A percentile compares a stretch with the other conserved stretches of the same genome.
These are phyloP conservation scores for Hipparchia semele DNA, from an alignment of 2,888 invertebrate species.

Conservation along the genomic window DNA sequence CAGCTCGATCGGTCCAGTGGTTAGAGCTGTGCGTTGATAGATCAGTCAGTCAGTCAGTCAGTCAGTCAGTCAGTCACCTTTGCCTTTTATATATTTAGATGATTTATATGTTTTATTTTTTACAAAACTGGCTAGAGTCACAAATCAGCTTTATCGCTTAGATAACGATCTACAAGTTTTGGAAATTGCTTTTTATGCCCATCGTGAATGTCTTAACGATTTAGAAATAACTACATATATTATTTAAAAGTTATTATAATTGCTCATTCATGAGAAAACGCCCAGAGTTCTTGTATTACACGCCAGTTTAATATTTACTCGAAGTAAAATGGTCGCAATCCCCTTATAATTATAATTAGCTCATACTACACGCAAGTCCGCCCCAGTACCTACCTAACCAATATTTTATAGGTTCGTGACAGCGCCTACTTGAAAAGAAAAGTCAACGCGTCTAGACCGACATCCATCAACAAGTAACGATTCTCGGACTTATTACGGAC, in stretches of 20 bases:
- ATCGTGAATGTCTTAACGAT: background rate
- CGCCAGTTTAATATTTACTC: constrained; percentile 15
- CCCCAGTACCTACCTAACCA: constrained; percentile 24
- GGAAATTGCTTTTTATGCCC: background rate
- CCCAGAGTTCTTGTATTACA: constrained; percentile 4
- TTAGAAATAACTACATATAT: background rate
- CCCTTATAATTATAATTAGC: constrained; percentile 24
- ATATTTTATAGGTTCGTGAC: constrained; percentile 62
- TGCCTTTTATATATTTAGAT: too few relatives aligned
- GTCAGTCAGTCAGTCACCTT: too few relatives aligned
- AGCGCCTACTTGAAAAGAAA: constrained; percentile 59
- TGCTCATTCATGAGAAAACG: constrained; percentile 10
- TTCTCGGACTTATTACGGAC: constrained; percentile 57
- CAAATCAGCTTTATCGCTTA: background rate
- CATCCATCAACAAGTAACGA: constrained; percentile 70
- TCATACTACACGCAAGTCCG: constrained; percentile 28
- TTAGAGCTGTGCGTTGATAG: too few relatives aligned
- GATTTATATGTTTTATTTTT: too few relatives aligned
- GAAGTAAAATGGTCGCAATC: constrained; percentile 14
- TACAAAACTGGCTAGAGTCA: too few relatives aligned
- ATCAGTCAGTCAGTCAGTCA: too few relatives aligned
- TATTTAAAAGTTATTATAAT: background rate
- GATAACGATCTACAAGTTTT: background rate
- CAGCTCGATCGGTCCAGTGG: too few relatives aligned
- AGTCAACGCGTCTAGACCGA: constrained; percentile 66